Evolutionary conservation across 2,797 vertebrate species (phyloP).

Genomic region (Poecilia wingei): DNA sequence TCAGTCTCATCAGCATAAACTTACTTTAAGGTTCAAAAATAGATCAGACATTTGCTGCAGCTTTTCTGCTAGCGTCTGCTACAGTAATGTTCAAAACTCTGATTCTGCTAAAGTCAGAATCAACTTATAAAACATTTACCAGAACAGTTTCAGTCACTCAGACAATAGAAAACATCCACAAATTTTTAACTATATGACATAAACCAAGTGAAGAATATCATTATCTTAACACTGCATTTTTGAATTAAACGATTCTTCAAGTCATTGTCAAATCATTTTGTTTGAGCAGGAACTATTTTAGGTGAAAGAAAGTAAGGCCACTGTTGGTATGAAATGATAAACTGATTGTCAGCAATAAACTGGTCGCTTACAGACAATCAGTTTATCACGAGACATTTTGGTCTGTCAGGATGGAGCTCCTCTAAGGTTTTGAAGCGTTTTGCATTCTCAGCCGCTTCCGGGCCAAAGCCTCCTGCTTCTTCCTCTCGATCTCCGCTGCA

Average conservation of each 20-base stretch:
- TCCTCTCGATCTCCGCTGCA: constrained; percentile 90
- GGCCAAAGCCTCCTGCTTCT: constrained; percentile 91
- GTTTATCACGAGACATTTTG: not conserved
- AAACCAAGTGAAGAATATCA: not conserved
- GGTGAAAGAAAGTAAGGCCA: constrained; percentile 3
- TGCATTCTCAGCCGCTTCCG: constrained; percentile 85
- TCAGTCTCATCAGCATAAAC: not conserved
- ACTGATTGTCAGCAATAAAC: not conserved
- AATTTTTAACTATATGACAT: not conserved
- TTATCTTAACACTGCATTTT: not conserved
- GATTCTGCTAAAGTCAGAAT: not conserved
- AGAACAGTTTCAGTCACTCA: not conserved
- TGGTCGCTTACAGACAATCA: not conserved
- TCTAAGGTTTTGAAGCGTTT: constrained; percentile 66
- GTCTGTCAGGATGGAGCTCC: not conserved
- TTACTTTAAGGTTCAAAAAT: not conserved
- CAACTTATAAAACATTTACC: not conserved
- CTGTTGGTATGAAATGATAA: not conserved
- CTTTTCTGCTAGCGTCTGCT: not conserved
- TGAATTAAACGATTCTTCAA: constrained; percentile 7
- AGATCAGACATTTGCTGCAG: not conserved
- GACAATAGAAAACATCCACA: not conserved
- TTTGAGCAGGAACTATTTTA: constrained; percentile 13
- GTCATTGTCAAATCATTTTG: not conserved
- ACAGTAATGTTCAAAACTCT: not conserved